A percentile compares a stretch with the other conserved stretches of the same genome.
Evolutionary conservation across 2,797 vertebrate species (phyloP).

Genomic region (Pempheris klunzingeri): DNA sequence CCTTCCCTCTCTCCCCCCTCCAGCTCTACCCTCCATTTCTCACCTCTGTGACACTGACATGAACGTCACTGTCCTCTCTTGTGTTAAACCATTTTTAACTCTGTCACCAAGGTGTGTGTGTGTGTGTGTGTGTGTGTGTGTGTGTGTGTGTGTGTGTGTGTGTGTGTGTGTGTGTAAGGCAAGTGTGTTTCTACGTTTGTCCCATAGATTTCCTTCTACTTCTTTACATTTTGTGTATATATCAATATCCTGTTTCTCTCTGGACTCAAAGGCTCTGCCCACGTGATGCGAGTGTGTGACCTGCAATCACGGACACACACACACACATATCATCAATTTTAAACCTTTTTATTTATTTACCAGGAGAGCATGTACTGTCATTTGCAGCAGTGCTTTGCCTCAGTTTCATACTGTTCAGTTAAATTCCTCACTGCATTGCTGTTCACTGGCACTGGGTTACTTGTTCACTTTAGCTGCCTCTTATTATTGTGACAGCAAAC

Average conservation of each 20-base stretch:
- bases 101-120: constrained; percentile 7
- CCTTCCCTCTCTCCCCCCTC: constrained; percentile 50
- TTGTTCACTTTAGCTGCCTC: background rate
- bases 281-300: background rate
- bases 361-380: background rate
- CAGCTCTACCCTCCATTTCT: constrained; percentile 35
- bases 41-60: constrained; percentile 47
- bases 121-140: background rate
- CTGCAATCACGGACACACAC: background rate
- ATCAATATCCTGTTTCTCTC: background rate
- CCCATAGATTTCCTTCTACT: background rate
- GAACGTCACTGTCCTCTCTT: constrained; percentile 3
- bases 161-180: background rate
- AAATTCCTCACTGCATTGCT: background rate
- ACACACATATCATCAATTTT: background rate
- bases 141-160: background rate
- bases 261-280: background rate
- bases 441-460: background rate
- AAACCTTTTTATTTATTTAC: background rate
- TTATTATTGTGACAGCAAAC: background rate
- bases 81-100: constrained; percentile 23
- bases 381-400: constrained; percentile 2
- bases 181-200: background rate
- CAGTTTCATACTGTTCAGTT: background rate
- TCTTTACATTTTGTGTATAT: background rate